Conservation (phyloP, 2,113 vertebrate genomes). For the Motacilla alba region DNA sequence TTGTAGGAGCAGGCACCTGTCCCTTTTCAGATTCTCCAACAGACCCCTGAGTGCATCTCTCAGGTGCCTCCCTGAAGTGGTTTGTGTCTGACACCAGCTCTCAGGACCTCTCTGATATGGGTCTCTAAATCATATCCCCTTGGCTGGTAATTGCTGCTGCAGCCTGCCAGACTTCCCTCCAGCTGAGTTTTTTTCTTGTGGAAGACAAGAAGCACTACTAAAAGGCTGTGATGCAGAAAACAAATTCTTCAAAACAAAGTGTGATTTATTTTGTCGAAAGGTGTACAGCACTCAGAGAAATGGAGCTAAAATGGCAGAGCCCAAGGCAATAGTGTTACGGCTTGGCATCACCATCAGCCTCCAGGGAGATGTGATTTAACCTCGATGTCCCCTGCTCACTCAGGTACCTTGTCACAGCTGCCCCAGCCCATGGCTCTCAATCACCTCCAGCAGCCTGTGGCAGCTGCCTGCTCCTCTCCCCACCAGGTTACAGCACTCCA, state of each 20-base stretch:
- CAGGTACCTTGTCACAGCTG: neutral
- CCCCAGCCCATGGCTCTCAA: neutral
- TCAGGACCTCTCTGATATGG: neutral
- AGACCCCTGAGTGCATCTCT: neutral
- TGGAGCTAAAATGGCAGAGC: neutral
- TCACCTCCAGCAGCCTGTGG: neutral
- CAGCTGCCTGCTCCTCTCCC: neutral
- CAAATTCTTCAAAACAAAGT: neutral
- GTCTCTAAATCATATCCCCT: neutral
- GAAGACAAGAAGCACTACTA: neutral
- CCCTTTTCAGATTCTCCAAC: neutral
- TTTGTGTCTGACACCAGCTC: neutral
- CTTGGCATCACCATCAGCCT: neutral
- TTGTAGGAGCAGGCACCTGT: neutral
- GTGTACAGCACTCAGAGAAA: neutral
- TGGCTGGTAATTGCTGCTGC: neutral
- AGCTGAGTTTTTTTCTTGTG: neutral
- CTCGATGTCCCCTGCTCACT: neutral
- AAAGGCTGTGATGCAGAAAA: neutral
- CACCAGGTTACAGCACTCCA: neutral
- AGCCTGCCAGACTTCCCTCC: neutral
- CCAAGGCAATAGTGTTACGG: neutral
- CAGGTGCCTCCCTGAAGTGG: neutral
- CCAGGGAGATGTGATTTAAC: neutral
- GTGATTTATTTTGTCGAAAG: constrained; percentile 10